Evolutionary conservation across 2,113 vertebrate species (phyloP).

Genomic region (Microcebus murinus): DNA sequence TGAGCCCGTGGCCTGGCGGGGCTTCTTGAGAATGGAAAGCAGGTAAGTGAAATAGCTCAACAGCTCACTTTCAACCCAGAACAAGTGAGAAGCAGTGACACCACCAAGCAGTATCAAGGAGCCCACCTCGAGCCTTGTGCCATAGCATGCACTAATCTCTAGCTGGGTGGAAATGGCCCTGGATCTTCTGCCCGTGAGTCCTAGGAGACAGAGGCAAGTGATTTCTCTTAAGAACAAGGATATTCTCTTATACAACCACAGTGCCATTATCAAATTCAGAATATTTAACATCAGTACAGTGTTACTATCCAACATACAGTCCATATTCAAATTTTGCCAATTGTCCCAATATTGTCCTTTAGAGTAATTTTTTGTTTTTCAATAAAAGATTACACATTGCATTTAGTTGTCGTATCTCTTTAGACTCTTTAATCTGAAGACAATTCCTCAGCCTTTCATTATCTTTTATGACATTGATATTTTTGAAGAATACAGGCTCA

Average conservation of each 20-base stretch:
- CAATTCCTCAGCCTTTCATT: neutral
- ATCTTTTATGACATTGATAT: neutral
- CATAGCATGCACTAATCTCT: neutral
- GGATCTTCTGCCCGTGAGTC: neutral
- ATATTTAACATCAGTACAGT: neutral
- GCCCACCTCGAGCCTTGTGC: neutral
- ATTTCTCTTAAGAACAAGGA: neutral
- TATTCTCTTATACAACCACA: neutral
- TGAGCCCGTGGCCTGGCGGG: neutral
- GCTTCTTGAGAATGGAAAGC: neutral
- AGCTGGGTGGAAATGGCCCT: neutral
- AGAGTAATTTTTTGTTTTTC: neutral
- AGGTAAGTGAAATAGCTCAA: neutral
- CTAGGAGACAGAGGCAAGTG: neutral
- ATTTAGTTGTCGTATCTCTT: neutral
- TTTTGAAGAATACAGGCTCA: neutral
- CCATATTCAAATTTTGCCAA: neutral
- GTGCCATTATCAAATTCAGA: neutral
- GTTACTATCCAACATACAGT: neutral
- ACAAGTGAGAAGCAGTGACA: neutral
- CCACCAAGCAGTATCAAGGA: neutral
- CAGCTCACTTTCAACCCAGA: neutral
- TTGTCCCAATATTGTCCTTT: neutral
- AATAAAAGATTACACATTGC: neutral
- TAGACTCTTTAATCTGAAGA: neutral